Evolutionary conservation across 64 coral and sea anemone genomes (phyloP), one percentile per base, ranked within the genome.

Genomic region (Montipora foliosa): DNA sequence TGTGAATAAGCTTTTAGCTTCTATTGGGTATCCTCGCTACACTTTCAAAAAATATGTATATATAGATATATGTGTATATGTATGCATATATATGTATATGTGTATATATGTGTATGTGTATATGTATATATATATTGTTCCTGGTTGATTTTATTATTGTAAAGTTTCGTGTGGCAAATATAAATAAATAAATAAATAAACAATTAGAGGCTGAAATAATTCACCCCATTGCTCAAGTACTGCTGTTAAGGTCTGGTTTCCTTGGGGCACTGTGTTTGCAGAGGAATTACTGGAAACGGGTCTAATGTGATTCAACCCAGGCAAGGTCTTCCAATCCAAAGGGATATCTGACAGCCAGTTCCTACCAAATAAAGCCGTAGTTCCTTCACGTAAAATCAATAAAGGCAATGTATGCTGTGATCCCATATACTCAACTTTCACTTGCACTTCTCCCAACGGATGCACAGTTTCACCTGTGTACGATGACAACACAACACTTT

Each of bases 381-480:
- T 75, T 73, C 78, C 78, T 75, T 87, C 16, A 24, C 74, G 69
- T 49, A 89, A 6, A 89, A 94, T 76, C 79, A 88, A 17, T 12
- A 89, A 60, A 15, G 88, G 94, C 83, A 80, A 80, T 82, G 72
- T 25, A 68, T 94, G 24, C 44, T 72, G n/a, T 89, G 87, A 76
- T 87, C 79, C 67, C 75, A 50, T 19, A 80, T 70, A 47, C 90
- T 89, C 67, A 89, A 76, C 24, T 80, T 80, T 82, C 92, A 89
- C 67, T 45, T 4, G 77, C 76, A 75, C 90, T 76, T 24, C 71
- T 8, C 71, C 24, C 22, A 9, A 24, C 17, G 67, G 10, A 19
- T 71, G 15, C 53, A 96, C 67, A 79, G 16, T 87, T 89, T 95
- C 47, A 82, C 87, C 73, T 71, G 86, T 96, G 52, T 92, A 87